Evolutionary conservation across 2,797 vertebrate genomes (phyloP), one percentile per base, ranked within the genome.

Genomic region (Discoglossus pictus): DNA sequence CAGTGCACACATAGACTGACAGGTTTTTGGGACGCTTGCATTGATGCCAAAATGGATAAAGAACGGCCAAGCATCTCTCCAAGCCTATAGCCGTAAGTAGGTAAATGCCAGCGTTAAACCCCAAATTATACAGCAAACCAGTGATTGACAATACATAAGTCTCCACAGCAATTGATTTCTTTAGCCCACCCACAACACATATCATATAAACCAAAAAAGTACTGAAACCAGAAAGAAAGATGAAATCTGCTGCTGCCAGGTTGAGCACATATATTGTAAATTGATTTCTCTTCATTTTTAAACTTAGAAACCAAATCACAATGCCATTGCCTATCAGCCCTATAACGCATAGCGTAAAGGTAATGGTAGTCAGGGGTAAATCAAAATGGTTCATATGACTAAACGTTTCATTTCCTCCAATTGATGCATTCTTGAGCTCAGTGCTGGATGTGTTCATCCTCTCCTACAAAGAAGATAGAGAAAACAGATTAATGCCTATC

Each of bases 41-140:
- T 38, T 74, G 78, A 70, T 80, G 79, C 83, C 81, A 87, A 35
- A 83, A 25, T 0, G 80, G 86, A 0, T 53, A 75, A 8, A 83
- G 61, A 38, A 81, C 73, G 0, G 80, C 77, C 6, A 85, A 23
- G 17, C 81, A 84, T 44, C 80, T 73, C 66, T 83, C 80, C 0
- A 77, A 61, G 64, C 82, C 81, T 50, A 86, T 82, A 31, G 74
- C 6, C 0, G 73, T 80, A 42, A 85, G 80, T 4, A 88, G 42
- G 24, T 82, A 80, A 43, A 82, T 65, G 3, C 80, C 78, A 0
- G 78, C 18, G 21, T 71, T 71, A 25, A 71, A 71, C 3, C 68
- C 60, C 35, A 70, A 64, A 51, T 64, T 50, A 58, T 58, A 43
- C 8, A 69, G 7, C 15, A 58, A 21, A 2, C 36, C 36, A 58